Evolutionary conservation across 2,113 vertebrate species (phyloP).

Genomic region (Carassius carassius): DNA sequence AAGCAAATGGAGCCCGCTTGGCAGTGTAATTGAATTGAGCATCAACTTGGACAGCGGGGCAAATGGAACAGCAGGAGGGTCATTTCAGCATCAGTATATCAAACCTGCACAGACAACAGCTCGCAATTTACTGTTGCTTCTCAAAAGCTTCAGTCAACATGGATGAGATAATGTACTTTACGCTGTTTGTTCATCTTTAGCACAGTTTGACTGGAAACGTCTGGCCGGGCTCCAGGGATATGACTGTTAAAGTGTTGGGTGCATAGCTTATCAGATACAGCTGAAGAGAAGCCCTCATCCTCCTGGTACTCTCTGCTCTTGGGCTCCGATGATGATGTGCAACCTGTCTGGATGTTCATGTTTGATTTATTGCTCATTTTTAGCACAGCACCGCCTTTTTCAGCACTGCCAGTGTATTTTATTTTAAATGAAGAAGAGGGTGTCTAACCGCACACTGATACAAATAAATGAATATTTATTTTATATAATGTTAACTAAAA

Average conservation of each 20-base stretch:
- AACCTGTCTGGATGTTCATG: slow-evolving; percentile 31
- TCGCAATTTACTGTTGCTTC: slow-evolving; percentile 2
- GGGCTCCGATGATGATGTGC: not conserved
- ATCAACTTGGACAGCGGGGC: slow-evolving; percentile 12
- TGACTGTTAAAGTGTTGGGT: slow-evolving; percentile 5
- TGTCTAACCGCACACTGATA: no score
- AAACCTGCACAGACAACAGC: slow-evolving; percentile 28
- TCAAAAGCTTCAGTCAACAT: slow-evolving; percentile 34
- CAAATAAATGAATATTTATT: no score
- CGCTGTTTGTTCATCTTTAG: slow-evolving; percentile 33
- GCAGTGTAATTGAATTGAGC: slow-evolving; percentile 62
- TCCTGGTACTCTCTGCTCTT: slow-evolving; percentile 2
- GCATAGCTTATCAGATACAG: slow-evolving; percentile 38
- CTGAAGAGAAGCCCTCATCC: slow-evolving; percentile 1
- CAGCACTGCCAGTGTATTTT: not conserved
- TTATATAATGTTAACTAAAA: no score
- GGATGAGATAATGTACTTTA: slow-evolving; percentile 27
- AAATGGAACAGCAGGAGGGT: not conserved
- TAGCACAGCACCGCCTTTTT: not conserved
- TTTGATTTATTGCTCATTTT: slow-evolving; percentile 13
- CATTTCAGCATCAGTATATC: slow-evolving; percentile 10
- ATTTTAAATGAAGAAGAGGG: no score
- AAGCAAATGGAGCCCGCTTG: slow-evolving; percentile 27
- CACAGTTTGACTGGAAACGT: not conserved
- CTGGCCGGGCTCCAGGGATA: slow-evolving; percentile 27